A percentile compares a stretch with the other conserved stretches of the same genome.
Conservation (phyloP, 64 coral and sea anemone species). For the Montipora capricornis region DNA sequence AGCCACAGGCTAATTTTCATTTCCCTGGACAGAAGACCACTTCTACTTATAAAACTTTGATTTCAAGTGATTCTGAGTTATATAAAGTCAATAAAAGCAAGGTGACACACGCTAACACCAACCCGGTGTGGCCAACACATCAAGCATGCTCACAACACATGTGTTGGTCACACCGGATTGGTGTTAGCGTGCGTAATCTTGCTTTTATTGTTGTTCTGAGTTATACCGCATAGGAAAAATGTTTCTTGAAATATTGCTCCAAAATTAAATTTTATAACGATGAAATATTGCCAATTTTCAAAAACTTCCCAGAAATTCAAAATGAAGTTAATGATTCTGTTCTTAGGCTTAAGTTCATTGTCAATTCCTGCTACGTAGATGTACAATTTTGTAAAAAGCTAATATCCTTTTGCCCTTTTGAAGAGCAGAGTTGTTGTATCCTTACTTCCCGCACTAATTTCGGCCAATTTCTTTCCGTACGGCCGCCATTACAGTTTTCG, state of each 20-base stretch:
- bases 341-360: background rate
- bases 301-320: background rate
- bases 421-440: slow-evolving; percentile 13
- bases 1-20: too few species aligned
- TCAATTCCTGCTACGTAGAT: slow-evolving; percentile 20
- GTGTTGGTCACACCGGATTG: too few species aligned
- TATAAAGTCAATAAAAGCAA: too few species aligned
- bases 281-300: background rate
- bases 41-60: too few species aligned
- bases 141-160: too few species aligned
- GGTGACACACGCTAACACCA: too few species aligned
- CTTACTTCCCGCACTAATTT: slow-evolving; percentile 15
- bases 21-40: too few species aligned
- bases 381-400: slow-evolving; percentile 8
- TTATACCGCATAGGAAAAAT: slow-evolving; percentile 52
- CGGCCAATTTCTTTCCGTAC: background rate
- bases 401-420: slow-evolving; percentile 25
- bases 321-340: background rate
- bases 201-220: background rate
- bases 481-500: too few species aligned
- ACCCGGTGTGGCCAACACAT: too few species aligned
- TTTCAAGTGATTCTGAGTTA: too few species aligned
- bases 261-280: background rate
- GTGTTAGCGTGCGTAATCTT: too few species aligned
- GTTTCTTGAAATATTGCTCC: slow-evolving; percentile 8